phyloP scores from a whole-genome alignment of 2,888 invertebrate species.

The Gonocerus acuteangulatus region DNA sequence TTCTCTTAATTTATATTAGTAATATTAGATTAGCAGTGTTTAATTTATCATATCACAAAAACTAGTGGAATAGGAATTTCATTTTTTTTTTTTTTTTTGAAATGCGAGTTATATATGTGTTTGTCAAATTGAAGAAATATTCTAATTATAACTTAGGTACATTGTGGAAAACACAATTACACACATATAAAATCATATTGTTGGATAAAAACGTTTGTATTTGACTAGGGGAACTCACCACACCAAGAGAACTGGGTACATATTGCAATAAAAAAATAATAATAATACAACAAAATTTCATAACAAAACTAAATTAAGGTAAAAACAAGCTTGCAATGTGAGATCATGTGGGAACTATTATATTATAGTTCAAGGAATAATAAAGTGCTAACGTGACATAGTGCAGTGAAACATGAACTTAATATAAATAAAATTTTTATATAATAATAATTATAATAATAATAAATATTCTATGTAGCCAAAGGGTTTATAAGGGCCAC shows the following conservation, averaged over 20 bases:
- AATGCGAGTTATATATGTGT: slow-evolving; percentile 34
- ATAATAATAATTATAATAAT: slow-evolving; percentile 20
- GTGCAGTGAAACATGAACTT: slow-evolving; percentile 25
- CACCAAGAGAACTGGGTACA: slow-evolving; percentile 35
- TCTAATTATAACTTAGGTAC: slow-evolving; percentile 33
- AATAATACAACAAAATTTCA: slow-evolving; percentile 27
- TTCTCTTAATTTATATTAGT: slow-evolving; percentile 35
- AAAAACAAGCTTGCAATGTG: slow-evolving; percentile 36
- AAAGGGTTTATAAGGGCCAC: slow-evolving; percentile 14
- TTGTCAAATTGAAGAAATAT: slow-evolving; percentile 34
- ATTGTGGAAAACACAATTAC: slow-evolving; percentile 32
- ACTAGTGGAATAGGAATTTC: slow-evolving; percentile 37
- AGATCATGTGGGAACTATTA: slow-evolving; percentile 37
- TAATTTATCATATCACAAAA: slow-evolving; percentile 37
- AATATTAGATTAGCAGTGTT: slow-evolving; percentile 37
- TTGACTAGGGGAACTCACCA: slow-evolving; percentile 40
- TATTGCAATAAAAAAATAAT: slow-evolving; percentile 29
- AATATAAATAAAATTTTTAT: slow-evolving; percentile 23
- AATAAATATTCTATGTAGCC: slow-evolving; percentile 28
- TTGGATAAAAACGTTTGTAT: slow-evolving; percentile 36
- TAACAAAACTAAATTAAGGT: slow-evolving; percentile 32
- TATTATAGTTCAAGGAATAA: slow-evolving; percentile 31
- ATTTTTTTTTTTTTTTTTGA: slow-evolving; percentile 28
- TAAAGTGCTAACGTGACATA: slow-evolving; percentile 31
- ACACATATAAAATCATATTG: slow-evolving; percentile 31